Percentiles rank a stretch among this genome's conserved stretches.
These are phyloP conservation scores for Chrysopilus asiliformis DNA, from an alignment of 2,888 invertebrate species.

Conservation along the genomic window DNA sequence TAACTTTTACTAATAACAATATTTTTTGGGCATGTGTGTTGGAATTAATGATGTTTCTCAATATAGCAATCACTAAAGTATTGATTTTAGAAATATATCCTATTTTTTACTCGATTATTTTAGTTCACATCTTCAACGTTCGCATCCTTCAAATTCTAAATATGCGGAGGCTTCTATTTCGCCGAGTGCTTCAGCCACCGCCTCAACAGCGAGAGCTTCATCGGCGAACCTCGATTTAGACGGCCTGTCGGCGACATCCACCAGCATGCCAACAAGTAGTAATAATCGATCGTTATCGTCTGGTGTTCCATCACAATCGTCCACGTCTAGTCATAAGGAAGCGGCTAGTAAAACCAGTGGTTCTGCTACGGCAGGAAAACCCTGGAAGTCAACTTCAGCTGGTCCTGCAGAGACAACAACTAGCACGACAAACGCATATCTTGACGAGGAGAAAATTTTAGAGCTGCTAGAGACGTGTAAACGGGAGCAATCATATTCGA, in stretches of 20 bases:
- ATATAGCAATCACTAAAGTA: background rate
- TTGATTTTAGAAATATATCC: background rate
- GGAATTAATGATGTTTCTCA: background rate
- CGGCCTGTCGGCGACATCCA: slow-evolving; percentile 10
- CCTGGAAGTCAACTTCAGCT: background rate
- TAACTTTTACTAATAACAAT: too few relatives aligned
- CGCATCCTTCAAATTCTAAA: slow-evolving; percentile 10
- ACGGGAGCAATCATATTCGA: slow-evolving; percentile 51
- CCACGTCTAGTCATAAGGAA: slow-evolving; percentile 7
- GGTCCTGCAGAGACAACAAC: background rate
- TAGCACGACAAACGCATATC: slow-evolving; percentile 22
- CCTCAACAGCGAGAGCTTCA: background rate
- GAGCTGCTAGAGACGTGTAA: slow-evolving; percentile 64
- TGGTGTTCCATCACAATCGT: slow-evolving; percentile 7
- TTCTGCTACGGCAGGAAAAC: too few relatives aligned
- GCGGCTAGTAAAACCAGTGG: slow-evolving; percentile 1
- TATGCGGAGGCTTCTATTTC: too few relatives aligned
- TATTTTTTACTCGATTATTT: too few relatives aligned
- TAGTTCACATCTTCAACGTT: slow-evolving; percentile 13
- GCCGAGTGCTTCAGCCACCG: slow-evolving; percentile 6
- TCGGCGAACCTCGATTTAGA: too few relatives aligned
- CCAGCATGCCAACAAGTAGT: slow-evolving; percentile 8
- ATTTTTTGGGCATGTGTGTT: background rate
- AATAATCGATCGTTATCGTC: slow-evolving; percentile 4
- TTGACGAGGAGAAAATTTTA: slow-evolving; percentile 52